Evolutionary conservation across 2,797 vertebrate genomes (phyloP).

Genomic region (Malacoctenus gilli): DNA sequence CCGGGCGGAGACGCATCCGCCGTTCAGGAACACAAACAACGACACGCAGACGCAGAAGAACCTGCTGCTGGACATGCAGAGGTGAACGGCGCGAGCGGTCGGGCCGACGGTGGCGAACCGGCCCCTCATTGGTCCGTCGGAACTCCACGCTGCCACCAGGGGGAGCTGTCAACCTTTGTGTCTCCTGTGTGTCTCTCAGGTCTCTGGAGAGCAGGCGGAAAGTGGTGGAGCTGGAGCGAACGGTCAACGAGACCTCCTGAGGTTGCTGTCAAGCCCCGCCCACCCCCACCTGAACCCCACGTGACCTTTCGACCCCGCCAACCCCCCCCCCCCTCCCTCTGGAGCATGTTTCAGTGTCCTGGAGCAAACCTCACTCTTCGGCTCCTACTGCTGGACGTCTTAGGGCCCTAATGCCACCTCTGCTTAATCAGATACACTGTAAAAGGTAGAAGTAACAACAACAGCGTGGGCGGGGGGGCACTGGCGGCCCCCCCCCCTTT

Average conservation of each 20-base stretch:
- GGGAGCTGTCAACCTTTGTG: no score
- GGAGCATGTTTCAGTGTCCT: conserved; percentile 66
- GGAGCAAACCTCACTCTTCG: conserved; percentile 62
- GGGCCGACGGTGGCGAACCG: no score
- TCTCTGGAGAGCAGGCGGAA: conserved; percentile 84
- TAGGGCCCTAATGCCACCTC: conserved; percentile 52
- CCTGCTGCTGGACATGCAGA: conserved; percentile 87
- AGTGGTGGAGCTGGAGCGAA: conserved; percentile 90
- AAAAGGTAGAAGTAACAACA: conserved; percentile 21
- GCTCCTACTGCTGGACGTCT: conserved; percentile 63
- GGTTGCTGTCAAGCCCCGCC: conserved; percentile 27
- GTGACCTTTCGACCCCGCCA: conserved; percentile 8
- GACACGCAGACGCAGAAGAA: conserved; percentile 85
- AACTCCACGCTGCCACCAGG: no score
- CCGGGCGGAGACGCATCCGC: conserved; percentile 75
- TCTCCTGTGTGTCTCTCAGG: conserved; percentile 51
- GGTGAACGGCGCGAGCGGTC: conserved; percentile 73
- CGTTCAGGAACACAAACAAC: conserved; percentile 76
- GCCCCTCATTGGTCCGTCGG: no score
- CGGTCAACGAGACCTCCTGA: conserved; percentile 93
- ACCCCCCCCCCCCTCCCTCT: conserved; percentile 14
- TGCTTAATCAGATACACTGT: conserved; percentile 62
- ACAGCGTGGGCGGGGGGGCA: conserved; percentile 38
- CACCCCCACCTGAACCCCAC: neutral
- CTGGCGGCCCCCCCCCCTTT: conserved; percentile 56